Evolutionary conservation across 2,888 invertebrate genomes (phyloP).

Genomic region (Cephus runcator): DNA sequence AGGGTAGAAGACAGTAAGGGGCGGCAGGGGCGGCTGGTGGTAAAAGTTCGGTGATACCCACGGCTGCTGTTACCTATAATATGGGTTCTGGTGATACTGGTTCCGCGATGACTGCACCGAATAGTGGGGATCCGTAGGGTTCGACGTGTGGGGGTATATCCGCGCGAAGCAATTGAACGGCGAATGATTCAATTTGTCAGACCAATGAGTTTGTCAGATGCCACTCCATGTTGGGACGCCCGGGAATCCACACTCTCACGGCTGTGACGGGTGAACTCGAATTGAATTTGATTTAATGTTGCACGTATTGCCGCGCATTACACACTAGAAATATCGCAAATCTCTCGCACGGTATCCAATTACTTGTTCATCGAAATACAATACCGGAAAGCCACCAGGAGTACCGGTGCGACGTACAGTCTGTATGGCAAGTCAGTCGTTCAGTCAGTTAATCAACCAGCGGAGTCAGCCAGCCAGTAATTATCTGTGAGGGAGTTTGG

Average conservation of each 20-base stretch:
- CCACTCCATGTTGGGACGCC: constrained; percentile 55
- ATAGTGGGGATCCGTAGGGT: not conserved
- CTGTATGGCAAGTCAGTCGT: not conserved
- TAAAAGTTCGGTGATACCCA: not conserved
- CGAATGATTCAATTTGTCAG: constrained; percentile 66
- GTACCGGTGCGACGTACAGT: not conserved
- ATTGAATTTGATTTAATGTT: constrained; percentile 64
- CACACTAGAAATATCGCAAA: constrained; percentile 61
- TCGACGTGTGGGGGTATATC: constrained; percentile 42
- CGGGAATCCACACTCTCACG: not conserved
- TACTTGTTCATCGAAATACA: constrained; percentile 47
- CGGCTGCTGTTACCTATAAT: not conserved
- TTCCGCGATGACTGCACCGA: not conserved
- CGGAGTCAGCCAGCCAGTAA: not conserved
- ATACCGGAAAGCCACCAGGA: constrained; percentile 30
- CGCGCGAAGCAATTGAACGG: constrained; percentile 63
- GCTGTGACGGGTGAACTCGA: constrained; percentile 47
- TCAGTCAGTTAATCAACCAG: not conserved
- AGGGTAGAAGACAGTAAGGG: constrained; percentile 3
- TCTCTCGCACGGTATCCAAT: constrained; percentile 54
- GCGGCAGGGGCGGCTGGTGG: constrained; percentile 14
- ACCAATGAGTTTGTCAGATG: constrained; percentile 66
- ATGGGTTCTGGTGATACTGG: not conserved
- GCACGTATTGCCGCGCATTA: constrained; percentile 61
- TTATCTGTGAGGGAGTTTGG: too few species aligned